phyloP scores from a whole-genome alignment of 2,113 vertebrate species.

The Nannospalax galili region DNA sequence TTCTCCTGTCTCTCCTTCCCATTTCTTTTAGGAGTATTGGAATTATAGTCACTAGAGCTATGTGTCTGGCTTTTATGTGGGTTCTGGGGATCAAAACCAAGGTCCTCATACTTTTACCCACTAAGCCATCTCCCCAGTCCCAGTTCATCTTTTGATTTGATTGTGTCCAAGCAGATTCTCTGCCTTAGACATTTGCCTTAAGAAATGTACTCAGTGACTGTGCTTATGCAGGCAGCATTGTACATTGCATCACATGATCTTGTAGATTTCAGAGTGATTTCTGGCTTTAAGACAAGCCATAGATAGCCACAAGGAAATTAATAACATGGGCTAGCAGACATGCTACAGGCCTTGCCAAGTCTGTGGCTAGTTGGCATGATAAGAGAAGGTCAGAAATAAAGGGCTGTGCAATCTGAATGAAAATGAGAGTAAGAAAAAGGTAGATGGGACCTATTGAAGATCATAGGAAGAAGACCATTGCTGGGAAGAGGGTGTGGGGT shows the following conservation, averaged over 20 bases:
- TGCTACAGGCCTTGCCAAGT: too few species aligned
- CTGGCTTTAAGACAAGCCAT: background rate
- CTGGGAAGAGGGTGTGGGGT: background rate
- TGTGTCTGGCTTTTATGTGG: background rate
- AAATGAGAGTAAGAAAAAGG: too few species aligned
- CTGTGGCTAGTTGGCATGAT: background rate
- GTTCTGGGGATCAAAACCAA: background rate
- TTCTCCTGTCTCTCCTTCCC: background rate
- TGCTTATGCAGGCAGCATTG: background rate
- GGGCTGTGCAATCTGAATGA: background rate
- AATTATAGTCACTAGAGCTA: background rate
- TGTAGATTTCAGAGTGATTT: background rate
- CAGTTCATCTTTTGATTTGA: background rate
- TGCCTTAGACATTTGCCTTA: background rate
- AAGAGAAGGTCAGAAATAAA: background rate
- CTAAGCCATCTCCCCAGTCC: background rate
- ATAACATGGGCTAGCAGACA: background rate
- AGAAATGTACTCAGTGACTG: background rate
- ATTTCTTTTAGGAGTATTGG: background rate
- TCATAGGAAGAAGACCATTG: background rate
- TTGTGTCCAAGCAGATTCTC: background rate
- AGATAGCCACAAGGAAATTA: background rate
- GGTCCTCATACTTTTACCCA: background rate
- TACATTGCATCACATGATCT: background rate
- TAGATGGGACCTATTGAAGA: background rate